phyloP scores from a whole-genome alignment of 1,140 invertebrate species.

The Orchestia grillus region DNA sequence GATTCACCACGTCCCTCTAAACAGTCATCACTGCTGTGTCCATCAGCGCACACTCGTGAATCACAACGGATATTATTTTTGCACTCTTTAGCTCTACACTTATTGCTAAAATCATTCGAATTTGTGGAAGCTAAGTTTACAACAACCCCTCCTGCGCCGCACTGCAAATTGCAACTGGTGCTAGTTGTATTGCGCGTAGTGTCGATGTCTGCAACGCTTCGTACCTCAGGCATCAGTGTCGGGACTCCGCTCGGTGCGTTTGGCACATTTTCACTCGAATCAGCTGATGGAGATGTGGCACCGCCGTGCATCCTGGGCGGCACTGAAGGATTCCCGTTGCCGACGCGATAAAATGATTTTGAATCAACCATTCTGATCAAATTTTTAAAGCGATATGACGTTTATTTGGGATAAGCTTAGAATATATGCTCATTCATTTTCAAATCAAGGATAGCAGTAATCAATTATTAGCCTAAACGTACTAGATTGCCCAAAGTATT shows the following conservation, averaged over 20 bases:
- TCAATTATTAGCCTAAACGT: not conserved
- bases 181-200: not conserved
- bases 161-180: not conserved
- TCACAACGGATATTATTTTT: not conserved
- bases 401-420: not conserved
- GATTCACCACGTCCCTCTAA: not conserved
- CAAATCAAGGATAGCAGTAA: not conserved
- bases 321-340: conserved; percentile 31
- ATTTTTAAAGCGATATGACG: not conserved
- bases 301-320: not conserved
- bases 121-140: not conserved
- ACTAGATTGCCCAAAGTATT: not conserved
- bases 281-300: conserved; percentile 44
- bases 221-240: not conserved
- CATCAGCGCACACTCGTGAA: not conserved
- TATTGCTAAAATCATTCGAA: not conserved
- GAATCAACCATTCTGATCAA: not conserved
- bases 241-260: not conserved
- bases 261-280: not conserved
- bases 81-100: not conserved
- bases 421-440: not conserved
- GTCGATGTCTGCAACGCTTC: not conserved
- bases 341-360: not conserved
- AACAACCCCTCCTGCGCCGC: not conserved
- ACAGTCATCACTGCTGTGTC: not conserved